Base-by-base conservation (phyloP, 2,888 invertebrate genomes). In the Halictus ligatus region DNA sequence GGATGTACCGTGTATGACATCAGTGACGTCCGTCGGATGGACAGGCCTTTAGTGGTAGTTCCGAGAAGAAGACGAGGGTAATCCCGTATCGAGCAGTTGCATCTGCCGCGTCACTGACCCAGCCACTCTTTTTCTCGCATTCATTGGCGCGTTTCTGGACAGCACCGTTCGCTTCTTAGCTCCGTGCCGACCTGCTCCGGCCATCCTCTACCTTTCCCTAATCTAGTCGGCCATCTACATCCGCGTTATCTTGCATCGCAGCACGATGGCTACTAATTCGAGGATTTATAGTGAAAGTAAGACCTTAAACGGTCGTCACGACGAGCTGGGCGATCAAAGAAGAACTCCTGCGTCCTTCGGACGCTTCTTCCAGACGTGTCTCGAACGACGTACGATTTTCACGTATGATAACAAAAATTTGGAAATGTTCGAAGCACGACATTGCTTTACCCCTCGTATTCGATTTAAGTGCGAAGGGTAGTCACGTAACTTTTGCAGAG, bases 241-340 rank as follows among this genome's bases (percentile, higher is more conserved):
- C 91, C 91, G 73, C 89, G 90, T 93, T 94, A 94, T 94, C 94
- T 94, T 92, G 91, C 93, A 94, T 94, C 94, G 90, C 89, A 81
- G 89, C 82, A 80, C 91, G 88, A 89, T 87, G 90, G 87, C 93
- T 94, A 94, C 94, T 94, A 94, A 94, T 94, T 94, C 92, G 92
- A 92, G 92, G 92, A 94, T 93, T 93, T 93, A 73, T 73, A 91
- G 91, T 87, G 91, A 93, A 92, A 92, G 92, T 91, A 92, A 92
- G 92, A 92, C 89, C 89, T 91, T 90, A 92, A 91, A 91, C 91
- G 87, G 35, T 35, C 67, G 67, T 67, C 84, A 78, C 75, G 83
- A 78, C 84, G 77, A 84, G 81, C 85, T 86, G 75, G 80, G 85
- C 89, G 85, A 90, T 88, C 85, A 64, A 43, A 72, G 85, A 80